These are phyloP conservation scores for Marmota flaviventris DNA, from an alignment of 2,113 vertebrate species.

Conservation along the genomic window DNA sequence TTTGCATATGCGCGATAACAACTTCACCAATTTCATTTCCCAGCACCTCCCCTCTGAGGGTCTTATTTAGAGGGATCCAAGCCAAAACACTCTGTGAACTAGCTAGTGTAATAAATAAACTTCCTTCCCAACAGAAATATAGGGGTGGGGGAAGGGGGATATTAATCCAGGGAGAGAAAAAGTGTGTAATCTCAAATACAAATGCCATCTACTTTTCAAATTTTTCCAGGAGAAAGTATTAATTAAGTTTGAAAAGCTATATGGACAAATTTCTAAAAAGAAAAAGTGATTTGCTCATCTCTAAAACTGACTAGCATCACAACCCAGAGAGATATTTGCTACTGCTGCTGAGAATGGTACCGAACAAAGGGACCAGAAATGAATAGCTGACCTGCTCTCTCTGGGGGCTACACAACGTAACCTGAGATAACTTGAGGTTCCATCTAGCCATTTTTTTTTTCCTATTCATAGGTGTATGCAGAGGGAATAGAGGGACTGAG, in stretches of 20 bases:
- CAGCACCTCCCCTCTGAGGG: too few species aligned
- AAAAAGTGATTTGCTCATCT: background rate
- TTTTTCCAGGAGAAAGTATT: background rate
- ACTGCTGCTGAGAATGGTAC: background rate
- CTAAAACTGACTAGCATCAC: background rate
- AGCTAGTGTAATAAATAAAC: background rate
- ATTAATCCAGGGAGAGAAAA: background rate
- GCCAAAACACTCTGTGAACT: background rate
- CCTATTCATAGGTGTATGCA: background rate
- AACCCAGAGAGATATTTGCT: background rate
- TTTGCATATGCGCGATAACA: too few species aligned
- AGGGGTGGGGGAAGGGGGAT: background rate
- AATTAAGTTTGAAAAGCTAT: background rate
- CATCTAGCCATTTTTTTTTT: background rate
- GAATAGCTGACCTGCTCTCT: background rate
- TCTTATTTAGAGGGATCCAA: background rate
- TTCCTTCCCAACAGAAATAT: background rate
- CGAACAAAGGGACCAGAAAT: background rate
- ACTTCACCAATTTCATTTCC: too few species aligned
- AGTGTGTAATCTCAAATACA: background rate
- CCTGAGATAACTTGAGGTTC: conserved; percentile 1
- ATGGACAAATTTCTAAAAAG: conserved; percentile 30
- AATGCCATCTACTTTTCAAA: background rate
- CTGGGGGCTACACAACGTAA: background rate
- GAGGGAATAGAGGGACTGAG: background rate